Evolutionary conservation across 2,797 vertebrate species (phyloP).

Genomic region (Sorex maritimensis): DNA sequence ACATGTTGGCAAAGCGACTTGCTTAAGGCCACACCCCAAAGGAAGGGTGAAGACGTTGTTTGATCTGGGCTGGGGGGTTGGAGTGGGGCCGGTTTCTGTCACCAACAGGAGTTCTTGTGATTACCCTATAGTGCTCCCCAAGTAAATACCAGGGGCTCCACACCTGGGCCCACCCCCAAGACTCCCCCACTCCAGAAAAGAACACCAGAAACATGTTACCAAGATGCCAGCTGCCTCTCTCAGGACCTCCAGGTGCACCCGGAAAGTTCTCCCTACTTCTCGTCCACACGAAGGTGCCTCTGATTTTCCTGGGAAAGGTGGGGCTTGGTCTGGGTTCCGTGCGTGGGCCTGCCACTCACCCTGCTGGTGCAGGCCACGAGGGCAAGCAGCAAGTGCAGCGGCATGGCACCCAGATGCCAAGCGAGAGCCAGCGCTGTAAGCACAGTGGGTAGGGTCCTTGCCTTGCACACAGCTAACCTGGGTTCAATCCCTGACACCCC

Average conservation of each 20-base stretch:
- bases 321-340: not conserved
- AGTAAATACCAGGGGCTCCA: not conserved
- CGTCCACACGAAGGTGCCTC: not conserved
- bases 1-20: slow-evolving; percentile 8
- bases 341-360: not conserved
- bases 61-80: not conserved
- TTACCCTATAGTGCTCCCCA: not conserved
- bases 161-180: not conserved
- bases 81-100: not conserved
- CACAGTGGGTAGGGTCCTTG: no score
- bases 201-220: not conserved
- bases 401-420: no score
- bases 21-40: not conserved
- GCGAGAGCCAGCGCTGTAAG: no score
- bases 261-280: not conserved
- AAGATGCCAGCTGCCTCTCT: not conserved
- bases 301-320: slow-evolving; percentile 17
- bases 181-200: slow-evolving; percentile 4
- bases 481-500: no score
- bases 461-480: no score
- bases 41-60: not conserved
- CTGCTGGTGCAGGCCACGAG: no score
- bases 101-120: not conserved
- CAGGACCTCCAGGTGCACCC: not conserved
- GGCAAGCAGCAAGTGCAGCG: no score